Percentiles rank a stretch among this genome's conserved stretches.
These are phyloP conservation scores for Podarcis muralis DNA, from an alignment of 2,113 vertebrate genomes.

Conservation along the genomic window DNA sequence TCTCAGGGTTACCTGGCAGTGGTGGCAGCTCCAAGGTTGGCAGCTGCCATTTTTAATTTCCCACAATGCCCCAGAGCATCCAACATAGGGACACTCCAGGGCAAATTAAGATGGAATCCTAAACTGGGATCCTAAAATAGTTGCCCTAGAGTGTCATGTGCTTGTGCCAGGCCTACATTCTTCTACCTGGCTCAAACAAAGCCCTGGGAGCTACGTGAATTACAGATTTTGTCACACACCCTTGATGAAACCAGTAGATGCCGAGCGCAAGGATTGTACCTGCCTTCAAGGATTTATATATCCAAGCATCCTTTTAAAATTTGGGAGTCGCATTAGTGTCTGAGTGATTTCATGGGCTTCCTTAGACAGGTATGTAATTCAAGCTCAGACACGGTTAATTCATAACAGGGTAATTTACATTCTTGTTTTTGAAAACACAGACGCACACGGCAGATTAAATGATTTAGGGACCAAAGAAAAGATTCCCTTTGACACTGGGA, in stretches of 20 bases:
- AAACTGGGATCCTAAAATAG: not conserved
- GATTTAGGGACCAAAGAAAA: not conserved
- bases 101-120: too few species aligned
- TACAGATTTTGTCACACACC: not conserved
- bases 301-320: not conserved
- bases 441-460: not conserved
- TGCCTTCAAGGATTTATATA: not conserved
- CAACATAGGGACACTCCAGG: too few species aligned
- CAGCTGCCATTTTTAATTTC: too few species aligned
- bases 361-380: conserved; percentile 10
- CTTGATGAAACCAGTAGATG: not conserved
- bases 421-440: not conserved
- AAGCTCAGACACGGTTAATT: not conserved
- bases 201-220: not conserved
- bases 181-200: not conserved
- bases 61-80: too few species aligned
- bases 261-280: not conserved
- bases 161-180: not conserved
- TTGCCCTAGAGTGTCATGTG: not conserved
- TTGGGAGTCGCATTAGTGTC: not conserved
- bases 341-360: not conserved
- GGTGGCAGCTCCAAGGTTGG: too few species aligned
- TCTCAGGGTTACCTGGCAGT: too few species aligned
- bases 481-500: not conserved
- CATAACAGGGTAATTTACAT: not conserved